A percentile compares a stretch with the other conserved stretches of the same genome.
Conservation (phyloP, 2,797 vertebrate species). For the Podarcis lilfordi region DNA sequence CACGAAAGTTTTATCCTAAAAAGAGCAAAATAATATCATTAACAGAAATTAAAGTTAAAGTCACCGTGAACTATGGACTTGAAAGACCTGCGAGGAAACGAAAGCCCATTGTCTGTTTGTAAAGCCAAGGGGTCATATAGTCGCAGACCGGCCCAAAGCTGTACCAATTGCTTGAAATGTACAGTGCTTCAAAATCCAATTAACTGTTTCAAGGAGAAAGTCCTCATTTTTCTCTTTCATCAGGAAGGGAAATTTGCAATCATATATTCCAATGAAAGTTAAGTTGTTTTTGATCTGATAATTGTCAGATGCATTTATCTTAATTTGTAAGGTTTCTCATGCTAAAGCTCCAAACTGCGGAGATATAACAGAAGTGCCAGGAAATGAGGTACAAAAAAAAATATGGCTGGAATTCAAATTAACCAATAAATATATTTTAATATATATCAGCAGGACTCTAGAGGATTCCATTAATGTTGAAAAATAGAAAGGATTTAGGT, state of each 20-base stretch:
- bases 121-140: constrained; percentile 78
- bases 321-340: constrained; percentile 84
- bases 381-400: constrained; percentile 79
- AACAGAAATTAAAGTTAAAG: constrained; percentile 77
- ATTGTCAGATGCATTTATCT: constrained; percentile 83
- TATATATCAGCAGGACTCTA: constrained; percentile 89
- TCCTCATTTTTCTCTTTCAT: constrained; percentile 78
- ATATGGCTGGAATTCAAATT: constrained; percentile 86
- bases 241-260: constrained; percentile 79
- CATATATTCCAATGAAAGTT: constrained; percentile 80
- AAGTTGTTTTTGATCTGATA: constrained; percentile 84
- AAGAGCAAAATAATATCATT: constrained; percentile 74
- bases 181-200: constrained; percentile 80
- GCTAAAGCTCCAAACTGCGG: constrained; percentile 78
- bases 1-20: constrained; percentile 71
- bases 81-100: constrained; percentile 71
- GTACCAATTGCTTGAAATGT: constrained; percentile 66
- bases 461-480: constrained; percentile 97
- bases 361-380: constrained; percentile 83
- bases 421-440: constrained; percentile 92
- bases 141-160: constrained; percentile 75
- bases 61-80: constrained; percentile 73
- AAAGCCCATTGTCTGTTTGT: constrained; percentile 75
- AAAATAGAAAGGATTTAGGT: constrained; percentile 95
- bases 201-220: constrained; percentile 78